Evolutionary conservation across 2,888 invertebrate species (phyloP).

Genomic region (Chironomus riparius): DNA sequence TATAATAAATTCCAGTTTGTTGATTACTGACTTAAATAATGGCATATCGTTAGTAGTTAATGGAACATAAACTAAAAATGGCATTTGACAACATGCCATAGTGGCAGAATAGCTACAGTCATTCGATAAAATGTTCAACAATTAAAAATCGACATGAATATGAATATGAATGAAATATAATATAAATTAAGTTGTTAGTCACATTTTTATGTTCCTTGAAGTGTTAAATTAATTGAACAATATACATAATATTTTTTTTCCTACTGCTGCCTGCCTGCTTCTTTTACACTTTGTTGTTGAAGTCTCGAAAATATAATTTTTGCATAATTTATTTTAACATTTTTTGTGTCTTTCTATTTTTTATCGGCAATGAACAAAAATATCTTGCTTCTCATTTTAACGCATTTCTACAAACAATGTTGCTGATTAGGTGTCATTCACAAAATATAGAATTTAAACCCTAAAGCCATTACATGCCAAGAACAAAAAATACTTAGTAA

Average conservation of each 20-base stretch:
- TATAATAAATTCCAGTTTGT: conserved; percentile 14
- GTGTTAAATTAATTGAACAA: not conserved
- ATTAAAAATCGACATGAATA: not conserved
- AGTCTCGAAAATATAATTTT: no score
- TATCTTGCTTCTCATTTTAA: no score
- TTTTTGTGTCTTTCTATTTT: no score
- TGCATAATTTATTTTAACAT: not conserved
- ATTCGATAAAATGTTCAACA: not conserved
- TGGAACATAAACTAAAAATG: conserved; percentile 7
- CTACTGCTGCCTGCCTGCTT: no score
- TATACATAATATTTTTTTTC: not conserved
- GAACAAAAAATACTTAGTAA: no score
- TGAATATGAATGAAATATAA: not conserved
- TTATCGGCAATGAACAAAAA: no score
- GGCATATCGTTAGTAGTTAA: conserved; percentile 17
- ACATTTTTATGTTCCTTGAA: not conserved
- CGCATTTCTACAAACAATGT: no score
- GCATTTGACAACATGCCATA: not conserved
- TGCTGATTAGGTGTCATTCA: no score
- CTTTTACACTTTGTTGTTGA: no score
- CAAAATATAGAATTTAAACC: no score
- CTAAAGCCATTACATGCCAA: no score
- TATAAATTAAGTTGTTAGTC: not conserved
- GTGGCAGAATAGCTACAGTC: not conserved
- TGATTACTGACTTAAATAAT: conserved; percentile 21